Conservation (phyloP, 2,888 invertebrate species). For the Agrotis segetum region DNA sequence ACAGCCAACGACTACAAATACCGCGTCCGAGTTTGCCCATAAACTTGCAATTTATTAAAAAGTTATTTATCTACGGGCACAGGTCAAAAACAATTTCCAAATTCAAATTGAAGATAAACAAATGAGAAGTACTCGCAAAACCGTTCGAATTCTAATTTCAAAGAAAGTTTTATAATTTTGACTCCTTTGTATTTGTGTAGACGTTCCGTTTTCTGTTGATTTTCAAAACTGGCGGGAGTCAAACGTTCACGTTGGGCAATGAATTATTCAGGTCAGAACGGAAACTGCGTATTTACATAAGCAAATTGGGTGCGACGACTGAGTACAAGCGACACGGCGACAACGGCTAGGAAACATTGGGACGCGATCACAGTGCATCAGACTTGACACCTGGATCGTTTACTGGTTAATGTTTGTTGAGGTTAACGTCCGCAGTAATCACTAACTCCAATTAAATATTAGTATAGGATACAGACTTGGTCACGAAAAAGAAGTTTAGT, state of each 20-base stretch:
- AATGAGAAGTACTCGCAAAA: slow-evolving; percentile 60
- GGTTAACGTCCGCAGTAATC: too few species aligned
- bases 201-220: slow-evolving; percentile 84
- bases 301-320: slow-evolving; percentile 88
- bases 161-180: slow-evolving; percentile 79
- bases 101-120: slow-evolving; percentile 70
- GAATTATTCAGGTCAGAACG: slow-evolving; percentile 89
- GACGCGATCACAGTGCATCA: slow-evolving; percentile 66
- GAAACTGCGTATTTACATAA: slow-evolving; percentile 90
- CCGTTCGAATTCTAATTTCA: slow-evolving; percentile 64
- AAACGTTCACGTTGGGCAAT: slow-evolving; percentile 84
- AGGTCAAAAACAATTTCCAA: slow-evolving; percentile 66
- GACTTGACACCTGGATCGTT: slow-evolving; percentile 44
- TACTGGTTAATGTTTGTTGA: neutral
- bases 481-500: neutral
- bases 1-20: slow-evolving; percentile 30
- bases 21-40: slow-evolving; percentile 38
- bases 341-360: slow-evolving; percentile 67
- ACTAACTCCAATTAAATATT: neutral
- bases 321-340: slow-evolving; percentile 69
- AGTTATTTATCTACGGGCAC: slow-evolving; percentile 54
- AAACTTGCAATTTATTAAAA: slow-evolving; percentile 61
- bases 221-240: slow-evolving; percentile 85
- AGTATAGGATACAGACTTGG: neutral
- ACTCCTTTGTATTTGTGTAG: slow-evolving; percentile 80